phyloP scores from a whole-genome alignment of 2,888 invertebrate species.

The Antheraea yamamai region DNA sequence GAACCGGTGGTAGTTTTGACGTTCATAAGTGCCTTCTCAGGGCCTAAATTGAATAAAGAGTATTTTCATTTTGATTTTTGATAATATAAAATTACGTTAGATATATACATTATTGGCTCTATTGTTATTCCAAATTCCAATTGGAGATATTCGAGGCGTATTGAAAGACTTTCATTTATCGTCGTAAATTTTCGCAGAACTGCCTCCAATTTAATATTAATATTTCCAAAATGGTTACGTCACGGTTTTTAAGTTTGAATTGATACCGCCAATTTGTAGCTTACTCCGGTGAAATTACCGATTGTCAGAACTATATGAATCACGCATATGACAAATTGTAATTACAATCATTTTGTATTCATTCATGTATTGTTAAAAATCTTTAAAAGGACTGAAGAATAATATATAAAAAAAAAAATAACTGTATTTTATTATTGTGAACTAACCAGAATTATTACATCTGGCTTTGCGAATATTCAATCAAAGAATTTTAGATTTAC shows the following conservation, averaged over 20 bases:
- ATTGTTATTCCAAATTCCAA: not conserved
- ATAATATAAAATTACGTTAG: no score
- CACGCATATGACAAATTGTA: not conserved
- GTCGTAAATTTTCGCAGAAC: not conserved
- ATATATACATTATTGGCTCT: not conserved
- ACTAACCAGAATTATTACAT: not conserved
- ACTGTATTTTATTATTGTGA: no score
- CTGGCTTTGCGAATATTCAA: not conserved
- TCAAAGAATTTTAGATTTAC: not conserved
- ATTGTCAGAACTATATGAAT: not conserved
- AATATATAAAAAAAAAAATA: not conserved
- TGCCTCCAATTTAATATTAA: constrained; percentile 38
- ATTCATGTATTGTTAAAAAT: not conserved
- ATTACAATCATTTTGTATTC: not conserved
- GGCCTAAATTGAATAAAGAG: no score
- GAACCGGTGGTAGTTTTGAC: no score
- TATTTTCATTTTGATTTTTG: no score
- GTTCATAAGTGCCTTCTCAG: no score
- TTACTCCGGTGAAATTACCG: not conserved
- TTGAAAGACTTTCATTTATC: not conserved
- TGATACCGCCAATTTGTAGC: constrained; percentile 21
- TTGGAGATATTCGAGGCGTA: not conserved
- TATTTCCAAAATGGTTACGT: constrained; percentile 40
- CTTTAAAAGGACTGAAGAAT: not conserved
- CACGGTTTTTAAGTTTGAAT: constrained; percentile 40